Base-by-base conservation (phyloP, 2,888 invertebrate genomes). In the Dasysyrphus tricinctus region DNA sequence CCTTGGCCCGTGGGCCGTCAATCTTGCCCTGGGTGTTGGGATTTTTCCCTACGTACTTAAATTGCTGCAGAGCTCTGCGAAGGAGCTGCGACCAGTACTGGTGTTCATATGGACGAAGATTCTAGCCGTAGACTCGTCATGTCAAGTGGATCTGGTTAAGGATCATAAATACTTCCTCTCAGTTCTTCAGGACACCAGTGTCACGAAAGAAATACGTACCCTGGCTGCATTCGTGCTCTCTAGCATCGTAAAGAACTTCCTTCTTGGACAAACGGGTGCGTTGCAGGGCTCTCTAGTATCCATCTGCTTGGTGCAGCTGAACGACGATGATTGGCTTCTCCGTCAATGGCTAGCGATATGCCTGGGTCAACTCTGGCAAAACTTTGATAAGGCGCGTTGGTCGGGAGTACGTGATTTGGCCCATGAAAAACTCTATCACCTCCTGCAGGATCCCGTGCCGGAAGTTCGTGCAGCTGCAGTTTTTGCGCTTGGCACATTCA, bases 31-130 rank as follows among this genome's bases (percentile, higher is more conserved):
- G 32, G 97, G 97, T 74, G 99, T 99, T 59, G 99, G 99, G 89
- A 99, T 99, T 91, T 99, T 99, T 93, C 99, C 99, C 0, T 99
- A 99, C 93, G 98, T 99, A 90, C 94, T 99, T 75, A 99, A 99
- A 93, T 93, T 99, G 89, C 94, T 99, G 89, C 99, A 99, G 93
- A 98, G 98, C 89, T 97, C 97, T 88, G 98, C 98, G 4, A 95
- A 95, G 89, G 99, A 99, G 92, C 93, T 99, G 89, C 94, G 98
- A 79, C 97, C 98, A 8, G 94, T 98, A 82, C 94, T 99, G 89
- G 98, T 99, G 57, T 99, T 98, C 92, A 99, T 99, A 89, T 99
- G 99, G 99, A 98, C 99, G 19, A 98, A 99, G 93, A 98, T 99
- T 90, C 94, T 99, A 79, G 98, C 99, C 39, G 98, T 99, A 6